These are phyloP conservation scores for Zaprionus bogoriensis DNA, from an alignment of 2,888 invertebrate genomes.

Conservation along the genomic window DNA sequence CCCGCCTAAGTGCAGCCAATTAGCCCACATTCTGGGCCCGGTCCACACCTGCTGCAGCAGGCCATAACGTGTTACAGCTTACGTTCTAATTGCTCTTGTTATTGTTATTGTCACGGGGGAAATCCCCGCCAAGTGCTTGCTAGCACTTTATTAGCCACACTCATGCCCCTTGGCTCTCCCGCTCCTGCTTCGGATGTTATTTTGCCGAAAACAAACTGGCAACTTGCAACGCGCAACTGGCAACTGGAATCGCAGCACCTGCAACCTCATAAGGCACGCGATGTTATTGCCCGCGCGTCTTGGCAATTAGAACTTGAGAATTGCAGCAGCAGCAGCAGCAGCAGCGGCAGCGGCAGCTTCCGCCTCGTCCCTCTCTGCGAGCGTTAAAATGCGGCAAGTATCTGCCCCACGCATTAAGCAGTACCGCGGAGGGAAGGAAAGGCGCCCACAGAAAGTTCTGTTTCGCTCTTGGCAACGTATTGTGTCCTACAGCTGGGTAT, in stretches of 20 bases:
- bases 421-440: too few relatives aligned
- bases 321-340: background rate
- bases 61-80: slow-evolving; percentile 18
- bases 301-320: slow-evolving; percentile 1
- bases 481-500: too few relatives aligned
- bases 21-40: slow-evolving; percentile 66
- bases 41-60: slow-evolving; percentile 57
- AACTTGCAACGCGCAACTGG: background rate
- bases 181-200: slow-evolving; percentile 52
- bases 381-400: too few relatives aligned
- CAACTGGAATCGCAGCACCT: background rate
- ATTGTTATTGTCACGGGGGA: slow-evolving; percentile 12
- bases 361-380: too few relatives aligned
- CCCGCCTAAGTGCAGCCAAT: slow-evolving; percentile 69
- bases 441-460: too few relatives aligned
- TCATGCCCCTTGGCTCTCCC: background rate
- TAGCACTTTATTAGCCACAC: slow-evolving; percentile 58
- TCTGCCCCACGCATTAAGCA: too few relatives aligned
- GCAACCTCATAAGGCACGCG: background rate
- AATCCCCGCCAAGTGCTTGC: slow-evolving; percentile 23
- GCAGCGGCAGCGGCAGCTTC: too few relatives aligned
- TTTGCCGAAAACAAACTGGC: slow-evolving; percentile 30
- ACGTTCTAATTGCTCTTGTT: background rate
- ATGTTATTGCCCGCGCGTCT: background rate
- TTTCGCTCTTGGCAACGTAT: too few relatives aligned